These are phyloP conservation scores for Cydia splendana DNA, from an alignment of 1,140 invertebrate species.

Conservation along the genomic window DNA sequence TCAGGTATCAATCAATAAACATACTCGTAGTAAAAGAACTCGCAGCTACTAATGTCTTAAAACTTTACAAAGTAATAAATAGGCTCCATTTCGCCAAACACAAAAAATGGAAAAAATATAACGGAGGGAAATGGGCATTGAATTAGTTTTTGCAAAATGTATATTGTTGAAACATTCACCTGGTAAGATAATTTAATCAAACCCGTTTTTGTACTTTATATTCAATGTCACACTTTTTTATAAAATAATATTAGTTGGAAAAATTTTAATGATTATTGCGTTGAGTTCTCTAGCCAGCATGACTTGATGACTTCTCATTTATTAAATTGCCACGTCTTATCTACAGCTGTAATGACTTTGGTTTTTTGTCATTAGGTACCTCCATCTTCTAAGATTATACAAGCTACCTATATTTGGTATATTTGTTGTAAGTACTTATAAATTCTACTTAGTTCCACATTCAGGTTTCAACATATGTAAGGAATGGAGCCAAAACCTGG, in stretches of 20 bases:
- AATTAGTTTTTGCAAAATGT: neutral
- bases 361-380: neutral
- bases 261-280: slow-evolving; percentile 13
- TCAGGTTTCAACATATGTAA: too few relatives aligned
- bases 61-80: slow-evolving; percentile 11
- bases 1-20: neutral
- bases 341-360: slow-evolving; percentile 1
- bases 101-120: neutral
- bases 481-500: too few relatives aligned
- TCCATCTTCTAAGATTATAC: neutral
- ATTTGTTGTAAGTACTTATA: too few relatives aligned
- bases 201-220: neutral
- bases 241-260: neutral
- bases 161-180: neutral
- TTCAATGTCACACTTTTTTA: slow-evolving; percentile 29
- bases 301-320: slow-evolving; percentile 29
- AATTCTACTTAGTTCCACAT: too few relatives aligned
- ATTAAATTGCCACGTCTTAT: slow-evolving; percentile 28
- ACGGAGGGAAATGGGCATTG: neutral
- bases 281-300: neutral
- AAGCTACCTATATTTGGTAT: neutral
- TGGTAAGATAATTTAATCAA: neutral
- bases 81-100: neutral
- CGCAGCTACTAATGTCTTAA: slow-evolving; percentile 1
- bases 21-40: neutral